A percentile compares a stretch with the other conserved stretches of the same genome.
phyloP scores from a whole-genome alignment of 2,113 vertebrate species.

The Seriola quinqueradiata region DNA sequence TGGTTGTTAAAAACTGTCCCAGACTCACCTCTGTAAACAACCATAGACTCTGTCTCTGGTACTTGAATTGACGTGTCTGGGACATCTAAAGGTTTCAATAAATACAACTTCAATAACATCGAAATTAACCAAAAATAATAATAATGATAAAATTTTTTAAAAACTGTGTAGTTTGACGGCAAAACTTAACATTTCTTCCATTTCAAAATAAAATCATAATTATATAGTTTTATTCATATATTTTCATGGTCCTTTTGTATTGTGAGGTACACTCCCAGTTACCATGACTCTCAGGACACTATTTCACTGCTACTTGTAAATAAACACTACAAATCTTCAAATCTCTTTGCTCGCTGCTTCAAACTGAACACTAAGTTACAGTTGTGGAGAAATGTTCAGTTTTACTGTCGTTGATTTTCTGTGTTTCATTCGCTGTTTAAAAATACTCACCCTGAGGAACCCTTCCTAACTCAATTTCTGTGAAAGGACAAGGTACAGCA shows the following conservation, averaged over 20 bases:
- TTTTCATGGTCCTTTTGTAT: no score
- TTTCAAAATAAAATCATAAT: neutral
- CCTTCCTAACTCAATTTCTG: slow-evolving; percentile 91
- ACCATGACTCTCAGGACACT: no score
- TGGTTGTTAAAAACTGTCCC: neutral
- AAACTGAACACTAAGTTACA: neutral
- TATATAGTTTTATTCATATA: neutral
- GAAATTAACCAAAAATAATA: neutral
- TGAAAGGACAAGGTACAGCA: slow-evolving; percentile 78
- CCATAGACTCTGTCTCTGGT: slow-evolving; percentile 78
- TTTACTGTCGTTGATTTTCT: neutral
- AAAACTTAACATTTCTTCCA: neutral
- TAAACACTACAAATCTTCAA: no score
- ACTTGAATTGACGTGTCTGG: slow-evolving; percentile 87
- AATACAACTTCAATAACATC: slow-evolving; percentile 1
- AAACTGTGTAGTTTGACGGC: neutral
- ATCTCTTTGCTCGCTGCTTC: no score
- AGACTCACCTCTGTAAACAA: slow-evolving; percentile 84
- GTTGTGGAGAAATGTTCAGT: neutral
- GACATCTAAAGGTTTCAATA: slow-evolving; percentile 84
- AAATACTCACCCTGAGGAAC: slow-evolving; percentile 90
- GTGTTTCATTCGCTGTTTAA: neutral
- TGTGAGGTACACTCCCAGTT: no score
- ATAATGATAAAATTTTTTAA: neutral
- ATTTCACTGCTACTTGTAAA: no score